Percentiles rank a stretch among this genome's conserved stretches.
These are phyloP conservation scores for Laticauda colubrina DNA, from an alignment of 2,113 vertebrate species.

Conservation along the genomic window DNA sequence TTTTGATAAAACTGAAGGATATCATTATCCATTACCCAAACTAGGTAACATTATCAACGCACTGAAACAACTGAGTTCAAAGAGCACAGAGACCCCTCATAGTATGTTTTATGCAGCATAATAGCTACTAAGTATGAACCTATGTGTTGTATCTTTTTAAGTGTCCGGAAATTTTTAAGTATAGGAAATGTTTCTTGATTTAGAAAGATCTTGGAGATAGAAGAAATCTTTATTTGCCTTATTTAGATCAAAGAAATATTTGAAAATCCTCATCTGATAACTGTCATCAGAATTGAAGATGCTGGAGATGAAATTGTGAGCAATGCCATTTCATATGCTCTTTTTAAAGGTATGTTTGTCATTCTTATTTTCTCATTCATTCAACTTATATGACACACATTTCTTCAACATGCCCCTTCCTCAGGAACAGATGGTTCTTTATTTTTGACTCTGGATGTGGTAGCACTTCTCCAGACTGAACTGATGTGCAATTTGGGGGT, in stretches of 20 bases:
- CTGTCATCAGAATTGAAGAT: slow-evolving; percentile 79
- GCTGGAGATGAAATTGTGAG: slow-evolving; percentile 79
- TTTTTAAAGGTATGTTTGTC: slow-evolving; percentile 75
- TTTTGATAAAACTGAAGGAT: background rate
- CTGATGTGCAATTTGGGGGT: background rate
- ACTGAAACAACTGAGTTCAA: background rate
- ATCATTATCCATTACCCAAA: background rate
- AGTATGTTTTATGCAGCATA: background rate
- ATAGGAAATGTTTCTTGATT: background rate
- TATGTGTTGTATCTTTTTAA: background rate
- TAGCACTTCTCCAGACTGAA: background rate
- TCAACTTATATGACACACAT: background rate
- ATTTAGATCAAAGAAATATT: slow-evolving; percentile 78
- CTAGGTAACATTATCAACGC: background rate
- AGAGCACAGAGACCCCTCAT: background rate
- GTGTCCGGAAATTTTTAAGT: slow-evolving; percentile 8
- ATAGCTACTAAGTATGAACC: background rate
- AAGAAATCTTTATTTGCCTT: slow-evolving; percentile 33
- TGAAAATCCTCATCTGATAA: slow-evolving; percentile 75
- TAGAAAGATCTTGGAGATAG: background rate
- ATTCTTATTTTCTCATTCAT: background rate
- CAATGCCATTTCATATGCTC: slow-evolving; percentile 75
- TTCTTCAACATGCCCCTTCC: background rate
- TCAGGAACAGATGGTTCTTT: background rate
- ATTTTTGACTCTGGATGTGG: background rate